Percentiles rank a stretch among this genome's conserved stretches.
Evolutionary conservation across 64 coral and sea anemone genomes (phyloP).

Genomic region (Stichodactyla helianthus): DNA sequence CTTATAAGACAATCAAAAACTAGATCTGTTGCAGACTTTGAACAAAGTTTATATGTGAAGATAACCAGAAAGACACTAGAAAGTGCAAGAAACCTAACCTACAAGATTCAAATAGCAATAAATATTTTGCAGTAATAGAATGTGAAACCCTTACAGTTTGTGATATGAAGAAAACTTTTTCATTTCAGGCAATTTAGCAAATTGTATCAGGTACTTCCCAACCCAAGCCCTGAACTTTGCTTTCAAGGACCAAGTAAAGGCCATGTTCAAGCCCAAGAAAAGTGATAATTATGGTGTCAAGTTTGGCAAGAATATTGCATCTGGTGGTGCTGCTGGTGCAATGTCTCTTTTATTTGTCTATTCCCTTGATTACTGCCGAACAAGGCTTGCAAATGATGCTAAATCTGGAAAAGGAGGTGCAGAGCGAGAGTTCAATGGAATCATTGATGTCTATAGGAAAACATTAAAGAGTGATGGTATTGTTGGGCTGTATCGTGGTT

Average conservation of each 20-base stretch:
- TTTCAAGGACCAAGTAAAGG: constrained; percentile 97
- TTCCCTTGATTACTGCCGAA: constrained; percentile 94
- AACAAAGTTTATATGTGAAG: no score
- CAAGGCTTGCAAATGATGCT: constrained; percentile 96
- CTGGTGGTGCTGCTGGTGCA: constrained; percentile 92
- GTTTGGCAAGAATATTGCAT: constrained; percentile 88
- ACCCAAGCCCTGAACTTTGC: constrained; percentile 98
- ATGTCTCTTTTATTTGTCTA: constrained; percentile 97
- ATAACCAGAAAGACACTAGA: no score
- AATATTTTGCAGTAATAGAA: no score
- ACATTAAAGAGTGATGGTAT: constrained; percentile 92
- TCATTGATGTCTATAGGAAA: constrained; percentile 89
- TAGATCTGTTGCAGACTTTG: no score
- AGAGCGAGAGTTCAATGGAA: constrained; percentile 92
- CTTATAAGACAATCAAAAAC: no score
- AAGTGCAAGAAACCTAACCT: no score
- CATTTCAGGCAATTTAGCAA: constrained; percentile 85
- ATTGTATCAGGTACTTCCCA: constrained; percentile 96
- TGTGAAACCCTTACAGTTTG: no score
- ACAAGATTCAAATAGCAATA: no score
- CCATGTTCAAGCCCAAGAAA: constrained; percentile 92
- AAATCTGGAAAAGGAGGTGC: constrained; percentile 86
- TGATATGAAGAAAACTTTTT: not conserved
- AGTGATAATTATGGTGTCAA: constrained; percentile 58
- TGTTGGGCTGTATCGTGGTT: constrained; percentile 85